These are phyloP conservation scores for Sepioteuthis lessoniana DNA, from an alignment of 2,888 invertebrate species.

Conservation along the genomic window DNA sequence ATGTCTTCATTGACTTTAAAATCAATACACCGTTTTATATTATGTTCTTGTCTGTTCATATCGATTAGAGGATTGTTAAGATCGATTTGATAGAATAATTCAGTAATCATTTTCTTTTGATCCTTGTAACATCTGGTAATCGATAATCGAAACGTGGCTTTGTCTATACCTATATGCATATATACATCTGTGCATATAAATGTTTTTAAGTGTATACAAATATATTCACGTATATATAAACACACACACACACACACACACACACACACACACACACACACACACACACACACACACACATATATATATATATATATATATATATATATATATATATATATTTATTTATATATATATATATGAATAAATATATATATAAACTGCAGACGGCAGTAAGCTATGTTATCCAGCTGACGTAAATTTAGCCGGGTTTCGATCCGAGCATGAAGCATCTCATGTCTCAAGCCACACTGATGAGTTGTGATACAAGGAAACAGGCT, in stretches of 20 bases:
- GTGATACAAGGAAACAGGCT: too few species aligned
- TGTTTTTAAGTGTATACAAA: background rate
- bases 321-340: background rate
- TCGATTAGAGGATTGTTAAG: background rate
- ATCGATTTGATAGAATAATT: background rate
- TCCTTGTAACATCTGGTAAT: background rate
- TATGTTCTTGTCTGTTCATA: background rate
- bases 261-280: background rate
- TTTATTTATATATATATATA: background rate
- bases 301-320: background rate
- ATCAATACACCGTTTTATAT: background rate
- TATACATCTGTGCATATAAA: background rate
- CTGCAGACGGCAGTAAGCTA: too few species aligned
- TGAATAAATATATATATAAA: too few species aligned
- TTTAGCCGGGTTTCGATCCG: too few species aligned
- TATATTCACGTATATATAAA: background rate
- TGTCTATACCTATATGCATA: background rate
- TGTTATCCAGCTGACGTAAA: too few species aligned
- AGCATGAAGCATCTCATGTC: too few species aligned
- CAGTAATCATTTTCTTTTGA: background rate
- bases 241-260: background rate
- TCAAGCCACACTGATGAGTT: too few species aligned
- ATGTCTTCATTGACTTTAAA: background rate
- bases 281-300: background rate
- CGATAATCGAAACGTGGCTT: background rate